Base-by-base conservation (phyloP, 2,888 invertebrate genomes). In the Norana najaformis region DNA sequence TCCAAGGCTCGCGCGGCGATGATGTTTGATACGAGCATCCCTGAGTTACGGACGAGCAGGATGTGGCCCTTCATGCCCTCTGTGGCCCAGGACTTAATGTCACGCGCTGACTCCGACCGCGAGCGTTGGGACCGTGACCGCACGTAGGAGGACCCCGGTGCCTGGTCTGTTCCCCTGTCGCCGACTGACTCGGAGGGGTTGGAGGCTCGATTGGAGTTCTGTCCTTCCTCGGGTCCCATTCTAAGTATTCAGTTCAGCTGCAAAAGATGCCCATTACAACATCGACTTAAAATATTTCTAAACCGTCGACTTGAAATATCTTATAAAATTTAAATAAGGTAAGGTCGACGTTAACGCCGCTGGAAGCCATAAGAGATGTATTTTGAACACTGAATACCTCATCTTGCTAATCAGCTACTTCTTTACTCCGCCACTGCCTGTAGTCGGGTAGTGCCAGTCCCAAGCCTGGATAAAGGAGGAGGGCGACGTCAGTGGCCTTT, bases 21-120 rank as follows among this genome's bases (percentile, higher is more conserved):
- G 83, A 89, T 38, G 37, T 39, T 89, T 34, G 89, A 30, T 0
- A 38, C 89, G n/a, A 83, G 38, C 37, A 89, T 83, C 41, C 38
- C 8, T 30, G 89, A 89, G n/a, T 89, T 89, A 30, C 83, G 82
- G 36, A 89, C 37, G 82, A 89, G 89, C 0, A 83, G 83, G n/a
- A 89, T 37, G 85, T 85, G 85, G 38, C 89, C 89, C 83, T 83
- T 89, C 89, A 85, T 83, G n/a, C 89, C 83, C 20, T 89, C 83
- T n/a, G 89, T 89, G 0, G 89, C 83, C 89, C 89, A 89, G 38
- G 89, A 89, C 34, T 89, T 82, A 20, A 83, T 89, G 85, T 85
- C 85, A 16, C 11, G 5, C 34, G 38, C n/a, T 0, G 89, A 83
- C 89, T 89, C 83, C 34, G 82, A 0, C 18, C 41, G 53, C 11